Conservation (phyloP, 2,888 invertebrate genomes). For the Volucella bombylans region DNA sequence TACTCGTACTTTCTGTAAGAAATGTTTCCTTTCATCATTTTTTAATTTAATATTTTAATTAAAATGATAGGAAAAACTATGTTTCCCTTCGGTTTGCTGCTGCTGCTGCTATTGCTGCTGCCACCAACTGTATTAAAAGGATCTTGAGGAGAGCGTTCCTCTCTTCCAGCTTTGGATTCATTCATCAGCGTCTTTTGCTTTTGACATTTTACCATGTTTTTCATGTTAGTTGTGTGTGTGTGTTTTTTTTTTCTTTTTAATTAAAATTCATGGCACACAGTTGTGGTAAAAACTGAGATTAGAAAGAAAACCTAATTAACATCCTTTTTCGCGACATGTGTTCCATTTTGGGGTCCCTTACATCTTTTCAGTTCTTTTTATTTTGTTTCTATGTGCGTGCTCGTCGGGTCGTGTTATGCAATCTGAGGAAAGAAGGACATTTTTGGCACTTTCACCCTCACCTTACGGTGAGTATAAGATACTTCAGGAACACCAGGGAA, state of each 20-base stretch:
- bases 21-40: conserved; percentile 50
- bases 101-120: conserved; percentile 13
- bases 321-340: conserved; percentile 63
- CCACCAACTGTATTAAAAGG: conserved; percentile 32
- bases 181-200: conserved; percentile 65
- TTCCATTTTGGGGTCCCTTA: conserved; percentile 27
- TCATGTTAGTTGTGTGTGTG: conserved; percentile 1
- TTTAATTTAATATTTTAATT: conserved; percentile 71
- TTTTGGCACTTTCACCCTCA: neutral
- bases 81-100: conserved; percentile 27
- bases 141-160: conserved; percentile 36
- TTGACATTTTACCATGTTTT: conserved; percentile 52
- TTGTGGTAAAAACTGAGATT: conserved; percentile 54
- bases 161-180: conserved; percentile 48
- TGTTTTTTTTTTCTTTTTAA: conserved; percentile 56
- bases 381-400: neutral
- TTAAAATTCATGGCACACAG: conserved; percentile 62
- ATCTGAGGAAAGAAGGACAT: neutral
- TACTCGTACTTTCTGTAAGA: neutral
- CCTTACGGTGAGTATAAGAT: too few species aligned
- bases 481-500: too few species aligned
- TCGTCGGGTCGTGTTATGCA: conserved; percentile 8
- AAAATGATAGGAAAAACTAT: conserved; percentile 61
- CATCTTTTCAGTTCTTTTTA: neutral
- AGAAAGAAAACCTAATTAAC: conserved; percentile 69